A percentile compares a stretch with the other conserved stretches of the same genome.
Conservation (phyloP, 37 sponge, comb jelly and placozoan genomes). For the Spongia lamella region DNA sequence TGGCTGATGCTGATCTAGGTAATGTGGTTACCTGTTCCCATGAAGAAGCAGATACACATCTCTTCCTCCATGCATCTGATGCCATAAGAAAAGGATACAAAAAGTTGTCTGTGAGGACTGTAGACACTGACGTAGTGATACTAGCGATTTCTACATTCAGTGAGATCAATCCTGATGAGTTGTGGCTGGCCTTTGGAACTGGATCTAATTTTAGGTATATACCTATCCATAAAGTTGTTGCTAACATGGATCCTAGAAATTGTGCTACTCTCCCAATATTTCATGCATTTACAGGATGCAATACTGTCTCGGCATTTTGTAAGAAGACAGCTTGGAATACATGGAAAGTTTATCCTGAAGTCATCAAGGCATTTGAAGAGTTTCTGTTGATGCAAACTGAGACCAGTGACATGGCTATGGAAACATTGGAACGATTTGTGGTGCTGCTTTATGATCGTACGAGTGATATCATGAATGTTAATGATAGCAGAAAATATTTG, state of each 20-base stretch:
- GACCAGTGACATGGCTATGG: too few relatives aligned
- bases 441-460: slow-evolving; percentile 8
- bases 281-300: slow-evolving; percentile 20
- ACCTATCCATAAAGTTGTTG: neutral
- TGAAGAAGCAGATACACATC: slow-evolving; percentile 9
- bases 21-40: neutral
- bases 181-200: neutral
- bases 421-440: slow-evolving; percentile 31
- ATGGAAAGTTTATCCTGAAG: slow-evolving; percentile 10
- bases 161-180: slow-evolving; percentile 16
- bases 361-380: slow-evolving; percentile 6
- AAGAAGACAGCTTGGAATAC: slow-evolving; percentile 32
- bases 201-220: neutral
- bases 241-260: too few relatives aligned
- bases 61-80: slow-evolving; percentile 11
- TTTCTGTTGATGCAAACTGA: too few relatives aligned
- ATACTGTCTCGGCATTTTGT: slow-evolving; percentile 8
- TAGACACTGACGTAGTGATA: neutral
- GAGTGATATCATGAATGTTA: slow-evolving; percentile 25
- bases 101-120: slow-evolving; percentile 3
- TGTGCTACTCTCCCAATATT: neutral
- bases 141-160: neutral
- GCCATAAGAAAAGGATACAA: slow-evolving; percentile 11
- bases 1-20: slow-evolving; percentile 8
- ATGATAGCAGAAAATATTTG: slow-evolving; percentile 6